Evolutionary conservation across 1,140 invertebrate species (phyloP).

Genomic region (Macrobrachium rosenbergii): DNA sequence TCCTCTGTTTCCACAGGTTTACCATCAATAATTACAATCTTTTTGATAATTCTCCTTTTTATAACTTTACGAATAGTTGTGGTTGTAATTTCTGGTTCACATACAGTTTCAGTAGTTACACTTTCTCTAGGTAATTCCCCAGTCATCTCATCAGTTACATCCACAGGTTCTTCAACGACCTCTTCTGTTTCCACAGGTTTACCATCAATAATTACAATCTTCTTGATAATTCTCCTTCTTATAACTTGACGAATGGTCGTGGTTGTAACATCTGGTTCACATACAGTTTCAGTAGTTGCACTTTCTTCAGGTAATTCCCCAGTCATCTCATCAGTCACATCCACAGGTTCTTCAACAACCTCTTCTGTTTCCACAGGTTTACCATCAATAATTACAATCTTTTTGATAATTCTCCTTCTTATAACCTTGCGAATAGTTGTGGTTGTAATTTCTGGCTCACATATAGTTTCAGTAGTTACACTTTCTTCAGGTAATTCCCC

Average conservation of each 20-base stretch:
- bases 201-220: neutral
- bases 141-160: neutral
- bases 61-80: neutral
- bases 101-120: no score
- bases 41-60: neutral
- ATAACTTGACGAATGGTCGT: neutral
- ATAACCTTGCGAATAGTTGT: neutral
- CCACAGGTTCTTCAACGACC: constrained; percentile 1
- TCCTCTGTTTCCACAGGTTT: no score
- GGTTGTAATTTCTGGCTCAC: no score
- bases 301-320: neutral
- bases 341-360: constrained; percentile 28
- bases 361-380: constrained; percentile 28
- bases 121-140: no score
- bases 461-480: no score
- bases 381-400: constrained; percentile 33
- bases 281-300: neutral
- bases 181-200: neutral
- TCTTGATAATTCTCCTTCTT: neutral
- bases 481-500: no score
- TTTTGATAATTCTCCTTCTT: constrained; percentile 5
- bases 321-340: constrained; percentile 29
- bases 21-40: neutral
- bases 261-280: constrained; percentile 4
- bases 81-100: no score